Percentiles rank a stretch among this genome's conserved stretches.
These are phyloP conservation scores for Masticophis lateralis DNA, from an alignment of 2,797 vertebrate genomes.

Conservation along the genomic window DNA sequence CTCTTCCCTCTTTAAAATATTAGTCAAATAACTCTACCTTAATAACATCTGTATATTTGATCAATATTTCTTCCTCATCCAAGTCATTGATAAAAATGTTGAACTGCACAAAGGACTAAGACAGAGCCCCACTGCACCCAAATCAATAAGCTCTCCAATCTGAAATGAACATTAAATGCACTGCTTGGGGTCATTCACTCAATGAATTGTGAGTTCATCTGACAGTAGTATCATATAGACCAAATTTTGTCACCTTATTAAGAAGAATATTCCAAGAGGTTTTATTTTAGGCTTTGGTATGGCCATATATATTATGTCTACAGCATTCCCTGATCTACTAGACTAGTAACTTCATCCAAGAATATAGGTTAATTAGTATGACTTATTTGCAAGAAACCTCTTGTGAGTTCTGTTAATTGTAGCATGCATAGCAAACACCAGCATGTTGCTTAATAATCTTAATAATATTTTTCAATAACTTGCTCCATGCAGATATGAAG, in stretches of 20 bases:
- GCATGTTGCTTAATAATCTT: background rate
- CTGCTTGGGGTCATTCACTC: background rate
- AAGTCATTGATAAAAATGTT: too few species aligned
- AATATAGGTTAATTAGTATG: background rate
- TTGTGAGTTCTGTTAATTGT: background rate
- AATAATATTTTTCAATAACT: background rate
- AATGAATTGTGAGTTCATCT: background rate
- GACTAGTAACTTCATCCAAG: background rate
- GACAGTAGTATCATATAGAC: background rate
- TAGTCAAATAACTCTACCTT: too few species aligned
- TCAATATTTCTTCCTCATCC: too few species aligned
- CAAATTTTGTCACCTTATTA: background rate
- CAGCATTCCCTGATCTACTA: background rate
- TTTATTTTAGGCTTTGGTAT: background rate
- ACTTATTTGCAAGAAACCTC: background rate
- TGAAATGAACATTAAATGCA: background rate
- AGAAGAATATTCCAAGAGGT: background rate
- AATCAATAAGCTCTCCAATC: background rate
- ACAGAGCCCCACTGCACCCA: too few species aligned
- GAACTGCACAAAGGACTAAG: too few species aligned
- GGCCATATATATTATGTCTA: background rate
- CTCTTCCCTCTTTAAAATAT: too few species aligned
- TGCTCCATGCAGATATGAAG: background rate
- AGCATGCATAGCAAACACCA: background rate
- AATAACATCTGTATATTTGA: too few species aligned